Evolutionary conservation across 2,797 vertebrate species (phyloP).

Genomic region (Mallotus villosus): DNA sequence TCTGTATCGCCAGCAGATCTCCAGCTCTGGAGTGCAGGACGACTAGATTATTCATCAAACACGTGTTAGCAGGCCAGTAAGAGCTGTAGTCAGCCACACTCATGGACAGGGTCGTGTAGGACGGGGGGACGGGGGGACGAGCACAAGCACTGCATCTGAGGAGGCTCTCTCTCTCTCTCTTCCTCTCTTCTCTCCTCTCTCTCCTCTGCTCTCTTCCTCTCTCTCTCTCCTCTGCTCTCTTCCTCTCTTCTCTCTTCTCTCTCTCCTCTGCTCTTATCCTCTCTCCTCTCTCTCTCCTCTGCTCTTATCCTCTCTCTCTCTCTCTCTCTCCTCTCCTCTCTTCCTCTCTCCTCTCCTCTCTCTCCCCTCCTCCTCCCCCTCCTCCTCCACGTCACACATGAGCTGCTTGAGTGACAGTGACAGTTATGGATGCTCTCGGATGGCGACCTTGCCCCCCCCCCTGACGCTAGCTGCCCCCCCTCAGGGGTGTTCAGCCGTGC

Average conservation of each 20-base stretch:
- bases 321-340: conserved; percentile 28
- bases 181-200: neutral
- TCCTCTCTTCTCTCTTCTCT: neutral
- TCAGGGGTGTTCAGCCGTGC: neutral
- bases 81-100: no score
- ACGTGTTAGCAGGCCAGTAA: no score
- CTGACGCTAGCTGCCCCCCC: neutral
- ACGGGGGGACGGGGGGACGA: no score
- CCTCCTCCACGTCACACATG: conserved; percentile 52
- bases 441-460: conserved; percentile 35
- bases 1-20: neutral
- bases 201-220: no score
- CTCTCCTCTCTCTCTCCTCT: neutral
- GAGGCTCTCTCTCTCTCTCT: no score
- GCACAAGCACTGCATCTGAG: no score
- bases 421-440: conserved; percentile 60
- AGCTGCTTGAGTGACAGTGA: conserved; percentile 62
- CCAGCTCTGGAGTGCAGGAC: no score
- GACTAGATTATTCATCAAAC: no score
- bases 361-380: no score
- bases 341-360: neutral
- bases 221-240: neutral
- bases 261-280: no score
- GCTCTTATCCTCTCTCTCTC: no score
- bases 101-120: no score